Evolutionary conservation across 2,888 invertebrate species (phyloP).

Genomic region (Melinaea menophilus): DNA sequence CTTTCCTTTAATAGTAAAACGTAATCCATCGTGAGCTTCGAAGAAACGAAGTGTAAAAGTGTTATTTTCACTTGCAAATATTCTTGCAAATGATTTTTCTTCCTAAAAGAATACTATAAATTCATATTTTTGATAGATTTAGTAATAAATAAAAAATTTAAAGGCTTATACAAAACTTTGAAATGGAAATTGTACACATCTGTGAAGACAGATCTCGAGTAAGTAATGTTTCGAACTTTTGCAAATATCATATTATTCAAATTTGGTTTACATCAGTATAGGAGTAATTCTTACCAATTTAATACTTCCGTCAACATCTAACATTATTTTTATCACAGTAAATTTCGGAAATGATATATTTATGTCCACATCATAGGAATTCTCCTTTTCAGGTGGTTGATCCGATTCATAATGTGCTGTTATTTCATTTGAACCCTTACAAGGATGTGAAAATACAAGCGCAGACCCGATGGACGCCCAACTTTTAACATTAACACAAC

Average conservation of each 20-base stretch:
- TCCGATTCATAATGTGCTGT: conserved; percentile 33
- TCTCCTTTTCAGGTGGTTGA: conserved; percentile 40
- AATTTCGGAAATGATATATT: conserved; percentile 5
- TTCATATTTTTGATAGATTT: no score
- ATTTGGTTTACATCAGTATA: background rate
- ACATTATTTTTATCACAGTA: background rate
- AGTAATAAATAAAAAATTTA: no score
- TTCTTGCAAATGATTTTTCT: conserved; percentile 1
- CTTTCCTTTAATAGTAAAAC: conserved; percentile 18
- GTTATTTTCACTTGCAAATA: background rate
- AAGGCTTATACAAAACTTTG: no score
- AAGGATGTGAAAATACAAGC: background rate
- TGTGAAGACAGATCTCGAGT: no score
- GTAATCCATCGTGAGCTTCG: conserved; percentile 9
- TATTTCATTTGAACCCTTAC: conserved; percentile 32
- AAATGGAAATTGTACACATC: no score
- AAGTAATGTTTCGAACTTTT: no score
- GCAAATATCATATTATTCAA: no score
- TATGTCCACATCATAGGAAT: conserved; percentile 31
- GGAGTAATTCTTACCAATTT: background rate
- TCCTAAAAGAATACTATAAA: background rate
- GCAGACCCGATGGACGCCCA: background rate
- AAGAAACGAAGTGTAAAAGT: conserved; percentile 16
- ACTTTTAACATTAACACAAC: background rate
- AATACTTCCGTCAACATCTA: background rate